A percentile compares a stretch with the other conserved stretches of the same genome.
Conservation (phyloP, 1,140 invertebrate genomes). For the Elysia chlorotica region DNA sequence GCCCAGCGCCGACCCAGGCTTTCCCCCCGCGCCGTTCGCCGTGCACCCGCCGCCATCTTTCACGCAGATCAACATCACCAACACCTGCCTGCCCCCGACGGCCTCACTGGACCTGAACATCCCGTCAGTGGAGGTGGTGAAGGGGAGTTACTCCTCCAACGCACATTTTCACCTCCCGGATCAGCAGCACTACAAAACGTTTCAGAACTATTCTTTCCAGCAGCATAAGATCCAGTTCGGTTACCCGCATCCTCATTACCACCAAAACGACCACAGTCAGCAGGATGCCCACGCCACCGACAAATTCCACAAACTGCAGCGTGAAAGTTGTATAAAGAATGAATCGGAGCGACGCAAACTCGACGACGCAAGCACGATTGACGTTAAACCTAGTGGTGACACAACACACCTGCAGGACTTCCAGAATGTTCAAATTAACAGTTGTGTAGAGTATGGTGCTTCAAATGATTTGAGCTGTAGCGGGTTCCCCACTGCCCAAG, state of each 20-base stretch:
- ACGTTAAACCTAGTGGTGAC: background rate
- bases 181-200: background rate
- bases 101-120: background rate
- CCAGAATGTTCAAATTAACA: too few relatives aligned
- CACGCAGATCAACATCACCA: conserved; percentile 38
- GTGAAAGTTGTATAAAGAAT: background rate
- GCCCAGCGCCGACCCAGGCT: background rate
- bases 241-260: background rate
- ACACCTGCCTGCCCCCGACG: conserved; percentile 19
- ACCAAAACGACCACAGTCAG: background rate
- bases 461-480: too few relatives aligned
- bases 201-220: background rate
- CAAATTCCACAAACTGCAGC: background rate
- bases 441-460: too few relatives aligned
- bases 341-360: background rate
- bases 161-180: background rate
- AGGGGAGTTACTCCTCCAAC: background rate
- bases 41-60: conserved; percentile 6
- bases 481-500: too few relatives aligned
- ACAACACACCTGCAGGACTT: conserved; percentile 13
- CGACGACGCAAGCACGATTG: background rate
- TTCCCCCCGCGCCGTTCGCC: conserved; percentile 16
- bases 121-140: background rate
- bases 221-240: background rate
- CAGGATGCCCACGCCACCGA: background rate